Evolutionary conservation across 1,140 invertebrate genomes (phyloP), one percentile per base, ranked within the genome.

Genomic region (Zeugodacus cucurbitae): DNA sequence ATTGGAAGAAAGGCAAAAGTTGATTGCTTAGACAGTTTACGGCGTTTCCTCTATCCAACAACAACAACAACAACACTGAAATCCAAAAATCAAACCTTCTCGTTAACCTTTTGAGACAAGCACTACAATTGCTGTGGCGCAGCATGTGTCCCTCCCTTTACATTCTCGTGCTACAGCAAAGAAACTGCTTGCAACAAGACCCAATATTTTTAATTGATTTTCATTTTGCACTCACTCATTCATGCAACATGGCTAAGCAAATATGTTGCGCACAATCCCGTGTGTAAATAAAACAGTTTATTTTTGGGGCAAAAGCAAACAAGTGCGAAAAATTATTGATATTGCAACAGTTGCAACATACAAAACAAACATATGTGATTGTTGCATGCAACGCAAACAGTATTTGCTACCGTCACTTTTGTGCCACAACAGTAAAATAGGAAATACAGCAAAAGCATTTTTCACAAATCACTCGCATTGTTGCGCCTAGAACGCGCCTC

Each of bases 241-340:
- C 41, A 82, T 82, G 74, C 74, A 82, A 82, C 74, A 82, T 22
- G n/a, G 41, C 74, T 82, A 82, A 82, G 41, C 74, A 82, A 82
- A 82, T 82, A 82, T 11, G 44, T 1, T 6, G 34, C 22, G n/a
- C 7, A 82, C 74, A 82, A 82, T 14, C 41, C 20, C 22, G 48
- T 10, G 44, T 29, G 64, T 32, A 82, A 82, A 82, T 34, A 54
- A 82, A 54, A 37, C 29, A 82, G 26, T 82, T 82, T 82, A 82
- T 37, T 11, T 82, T 48, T n/a, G n/a, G 17, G 26, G 44, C 44
- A 48, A 82, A 82, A 82, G 74, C 74, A 82, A 82, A 82, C 74
- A 82, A 82, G 74, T 82, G 74, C 74, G n/a, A 82, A 82, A 82
- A 82, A 82, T 29, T 82, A 82, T 82, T 54, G 74, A 82, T 82